Percentiles rank a stretch among this genome's conserved stretches.
phyloP scores from a whole-genome alignment of 2,888 invertebrate species.

The Callyntrura sp. region DNA sequence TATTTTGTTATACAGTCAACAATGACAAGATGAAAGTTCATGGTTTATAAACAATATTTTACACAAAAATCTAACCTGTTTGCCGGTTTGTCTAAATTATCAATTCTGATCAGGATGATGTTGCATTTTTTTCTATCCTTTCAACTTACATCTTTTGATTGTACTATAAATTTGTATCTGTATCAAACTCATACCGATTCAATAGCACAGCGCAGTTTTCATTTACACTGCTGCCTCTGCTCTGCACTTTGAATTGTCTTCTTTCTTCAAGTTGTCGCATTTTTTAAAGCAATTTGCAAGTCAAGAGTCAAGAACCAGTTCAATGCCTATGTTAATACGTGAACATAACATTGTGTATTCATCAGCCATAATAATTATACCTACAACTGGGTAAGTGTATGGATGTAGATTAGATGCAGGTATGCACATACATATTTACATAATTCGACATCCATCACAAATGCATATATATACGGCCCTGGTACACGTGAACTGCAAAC shows the following conservation, averaged over 20 bases:
- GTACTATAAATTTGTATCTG: slow-evolving; percentile 10
- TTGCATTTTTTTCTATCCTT: neutral
- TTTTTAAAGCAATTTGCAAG: slow-evolving; percentile 34
- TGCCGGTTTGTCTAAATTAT: neutral
- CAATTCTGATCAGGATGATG: neutral
- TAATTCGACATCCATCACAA: neutral
- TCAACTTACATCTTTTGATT: neutral
- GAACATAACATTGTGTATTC: neutral
- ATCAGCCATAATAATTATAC: too few species aligned
- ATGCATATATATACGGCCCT: neutral
- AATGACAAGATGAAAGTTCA: too few species aligned
- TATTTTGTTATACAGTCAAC: too few species aligned
- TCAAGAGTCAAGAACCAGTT: slow-evolving; percentile 41
- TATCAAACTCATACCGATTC: neutral
- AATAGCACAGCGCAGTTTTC: neutral
- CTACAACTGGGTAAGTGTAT: too few species aligned
- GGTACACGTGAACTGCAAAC: neutral
- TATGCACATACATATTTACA: neutral
- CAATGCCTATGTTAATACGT: slow-evolving; percentile 26
- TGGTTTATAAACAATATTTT: too few species aligned
- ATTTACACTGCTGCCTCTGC: slow-evolving; percentile 12
- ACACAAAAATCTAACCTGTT: neutral
- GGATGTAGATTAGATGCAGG: too few species aligned
- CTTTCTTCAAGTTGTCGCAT: slow-evolving; percentile 33
- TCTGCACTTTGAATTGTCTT: neutral